Conservation (phyloP, 2,888 invertebrate genomes). For the Adelognathus sp. region DNA sequence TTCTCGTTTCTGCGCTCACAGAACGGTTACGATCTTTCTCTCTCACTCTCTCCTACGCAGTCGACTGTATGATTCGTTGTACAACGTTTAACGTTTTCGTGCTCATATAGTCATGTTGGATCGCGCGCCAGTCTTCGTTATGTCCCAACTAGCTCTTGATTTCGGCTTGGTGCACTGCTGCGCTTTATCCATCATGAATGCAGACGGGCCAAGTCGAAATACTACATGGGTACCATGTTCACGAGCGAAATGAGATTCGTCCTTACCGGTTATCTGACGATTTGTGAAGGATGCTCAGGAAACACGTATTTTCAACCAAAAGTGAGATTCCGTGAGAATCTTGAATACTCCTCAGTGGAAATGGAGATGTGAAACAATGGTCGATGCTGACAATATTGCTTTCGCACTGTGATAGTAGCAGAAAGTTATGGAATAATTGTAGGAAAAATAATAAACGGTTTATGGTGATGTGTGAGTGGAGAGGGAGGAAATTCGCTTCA, state of each 20-base stretch:
- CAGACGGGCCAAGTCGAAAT: not conserved
- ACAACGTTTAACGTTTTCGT: not conserved
- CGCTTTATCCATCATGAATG: not conserved
- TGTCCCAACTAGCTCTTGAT: constrained; percentile 23
- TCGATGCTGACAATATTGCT: too few relatives aligned
- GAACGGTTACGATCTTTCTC: not conserved
- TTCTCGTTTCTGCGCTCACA: constrained; percentile 20
- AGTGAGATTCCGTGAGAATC: too few relatives aligned
- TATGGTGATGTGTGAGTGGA: too few relatives aligned
- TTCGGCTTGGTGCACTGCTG: not conserved
- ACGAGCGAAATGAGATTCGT: constrained; percentile 25
- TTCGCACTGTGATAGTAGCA: too few relatives aligned
- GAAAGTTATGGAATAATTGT: too few relatives aligned
- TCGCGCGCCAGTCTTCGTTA: constrained; percentile 25
- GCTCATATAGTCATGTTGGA: constrained; percentile 21
- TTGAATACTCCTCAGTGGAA: too few relatives aligned
- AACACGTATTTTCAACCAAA: too few relatives aligned
- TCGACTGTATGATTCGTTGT: not conserved
- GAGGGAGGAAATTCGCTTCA: too few relatives aligned
- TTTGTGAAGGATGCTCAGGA: constrained; percentile 13
- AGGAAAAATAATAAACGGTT: too few relatives aligned
- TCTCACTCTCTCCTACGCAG: not conserved
- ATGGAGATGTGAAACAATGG: too few relatives aligned
- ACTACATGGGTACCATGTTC: not conserved
- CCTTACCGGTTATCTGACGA: constrained; percentile 7